Evolutionary conservation across 2,113 vertebrate genomes (phyloP), one percentile per base, ranked within the genome.

Genomic region (Pygoscelis adeliae): DNA sequence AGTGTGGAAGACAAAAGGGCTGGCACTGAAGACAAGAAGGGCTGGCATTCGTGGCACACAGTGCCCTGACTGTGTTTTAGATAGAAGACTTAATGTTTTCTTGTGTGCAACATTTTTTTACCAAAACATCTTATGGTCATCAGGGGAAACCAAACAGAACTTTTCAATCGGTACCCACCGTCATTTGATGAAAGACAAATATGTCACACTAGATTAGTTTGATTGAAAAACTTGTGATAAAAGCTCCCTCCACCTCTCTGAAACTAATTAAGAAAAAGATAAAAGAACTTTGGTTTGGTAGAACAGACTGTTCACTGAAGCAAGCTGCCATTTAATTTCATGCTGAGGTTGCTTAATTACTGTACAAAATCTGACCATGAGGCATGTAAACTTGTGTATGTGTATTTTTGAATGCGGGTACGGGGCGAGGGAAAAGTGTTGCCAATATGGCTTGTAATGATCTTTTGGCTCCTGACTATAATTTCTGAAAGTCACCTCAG

Each of bases 271-370:
- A 98, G 94, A 95, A 96, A 93, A 85, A 98, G 98, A 98, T 96
- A 97, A 98, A 98, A 98, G 98, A 98, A 97, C 93, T 97, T 91
- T 93, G 91, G 95, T 97, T 94, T 93, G 82, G 97, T 96, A 96
- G 94, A 97, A 98, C 97, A 97, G 49, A 79, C 93, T 96, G 97
- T 95, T 98, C 97, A 97, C 50, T 98, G 97, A 98, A 98, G 97
- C 97, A 97, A 97, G 95, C 67, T 96, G 93, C 96, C 96, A 96
- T 97, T 98, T 98, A 96, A 98, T 98, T 98, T 98, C 97, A 98
- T 97, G 98, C 98, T 98, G 98, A 96, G 97, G 71, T 98, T 98
- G 97, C 97, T 98, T 98, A 98, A 98, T 98, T 98, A 98, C 96
- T 95, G 90, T 91, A 96, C 94, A 96, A 96, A 98, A 97, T 93